phyloP scores from a whole-genome alignment of 1,140 invertebrate genomes.

The Cyclargus thomasi region DNA sequence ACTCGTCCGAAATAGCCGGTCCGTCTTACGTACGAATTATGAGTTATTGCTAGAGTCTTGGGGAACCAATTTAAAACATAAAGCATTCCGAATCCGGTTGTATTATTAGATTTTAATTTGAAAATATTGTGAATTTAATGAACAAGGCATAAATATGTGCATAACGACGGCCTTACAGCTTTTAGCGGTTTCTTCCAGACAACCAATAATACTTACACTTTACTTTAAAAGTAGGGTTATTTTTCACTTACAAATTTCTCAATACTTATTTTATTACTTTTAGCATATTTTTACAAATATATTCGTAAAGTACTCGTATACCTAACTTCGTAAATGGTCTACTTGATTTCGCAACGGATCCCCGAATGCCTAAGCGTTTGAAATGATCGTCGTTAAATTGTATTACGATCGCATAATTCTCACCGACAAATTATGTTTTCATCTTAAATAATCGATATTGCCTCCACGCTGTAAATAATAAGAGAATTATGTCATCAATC shows the following conservation, averaged over 20 bases:
- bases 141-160: too few relatives aligned
- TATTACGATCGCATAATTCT: constrained; percentile 34
- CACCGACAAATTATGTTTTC: constrained; percentile 38
- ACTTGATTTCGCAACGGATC: neutral
- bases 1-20: neutral
- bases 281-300: neutral
- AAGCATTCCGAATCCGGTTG: neutral
- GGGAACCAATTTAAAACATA: neutral
- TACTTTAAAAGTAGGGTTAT: too few relatives aligned
- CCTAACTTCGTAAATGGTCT: neutral
- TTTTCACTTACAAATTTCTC: too few relatives aligned
- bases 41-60: neutral
- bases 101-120: neutral
- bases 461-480: constrained; percentile 23
- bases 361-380: constrained; percentile 20
- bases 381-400: constrained; percentile 21
- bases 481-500: constrained; percentile 28
- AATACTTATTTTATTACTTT: too few relatives aligned
- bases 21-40: neutral
- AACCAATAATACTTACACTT: too few relatives aligned
- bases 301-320: neutral
- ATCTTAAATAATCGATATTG: constrained; percentile 40
- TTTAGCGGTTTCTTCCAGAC: too few relatives aligned
- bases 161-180: too few relatives aligned
- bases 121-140: neutral